These are phyloP conservation scores for Pseudomyrmex concolor DNA, from an alignment of 1,140 invertebrate genomes.

Conservation along the genomic window DNA sequence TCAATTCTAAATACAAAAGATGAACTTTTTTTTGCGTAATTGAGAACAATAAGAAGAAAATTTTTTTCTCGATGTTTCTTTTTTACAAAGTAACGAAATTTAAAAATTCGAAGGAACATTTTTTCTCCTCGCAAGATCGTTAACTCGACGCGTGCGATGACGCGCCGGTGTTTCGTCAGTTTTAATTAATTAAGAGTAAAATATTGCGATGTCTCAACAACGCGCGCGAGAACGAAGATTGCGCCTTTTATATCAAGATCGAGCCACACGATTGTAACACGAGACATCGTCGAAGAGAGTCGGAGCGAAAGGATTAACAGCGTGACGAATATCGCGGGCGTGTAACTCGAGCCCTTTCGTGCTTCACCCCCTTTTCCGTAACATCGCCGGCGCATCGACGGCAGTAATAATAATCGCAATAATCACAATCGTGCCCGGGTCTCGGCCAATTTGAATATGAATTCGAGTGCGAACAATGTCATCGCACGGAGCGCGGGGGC, in stretches of 20 bases:
- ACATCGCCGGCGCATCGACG: conserved; percentile 79
- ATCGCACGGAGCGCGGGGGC: conserved; percentile 74
- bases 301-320: conserved; percentile 38
- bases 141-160: no score
- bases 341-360: conserved; percentile 40
- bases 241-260: neutral
- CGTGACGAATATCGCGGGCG: conserved; percentile 60
- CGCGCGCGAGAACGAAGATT: neutral
- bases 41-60: no score
- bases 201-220: neutral
- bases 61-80: neutral
- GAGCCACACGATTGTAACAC: conserved; percentile 6
- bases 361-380: conserved; percentile 62
- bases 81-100: no score
- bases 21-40: neutral
- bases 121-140: no score
- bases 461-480: conserved; percentile 85
- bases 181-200: neutral
- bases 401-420: conserved; percentile 83
- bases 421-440: conserved; percentile 82
- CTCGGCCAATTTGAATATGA: conserved; percentile 85
- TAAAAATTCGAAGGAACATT: no score
- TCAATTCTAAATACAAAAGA: neutral
- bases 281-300: conserved; percentile 24
- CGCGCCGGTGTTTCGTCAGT: neutral